These are phyloP conservation scores for Polypedilum pembai DNA, from an alignment of 1,140 invertebrate species.

Conservation along the genomic window DNA sequence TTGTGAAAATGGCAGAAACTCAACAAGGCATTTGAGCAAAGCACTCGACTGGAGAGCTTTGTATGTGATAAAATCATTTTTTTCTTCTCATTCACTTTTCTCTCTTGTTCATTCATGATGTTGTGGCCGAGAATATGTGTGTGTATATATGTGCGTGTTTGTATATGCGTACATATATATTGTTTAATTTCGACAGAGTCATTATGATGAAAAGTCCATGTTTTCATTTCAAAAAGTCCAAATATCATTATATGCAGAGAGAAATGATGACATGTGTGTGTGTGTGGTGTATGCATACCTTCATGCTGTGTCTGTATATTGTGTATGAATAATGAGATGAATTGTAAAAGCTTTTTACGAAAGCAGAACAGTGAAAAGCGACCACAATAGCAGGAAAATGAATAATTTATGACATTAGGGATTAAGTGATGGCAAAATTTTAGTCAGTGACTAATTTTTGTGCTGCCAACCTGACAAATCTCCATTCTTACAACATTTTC, in stretches of 20 bases:
- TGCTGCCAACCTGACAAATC: background rate
- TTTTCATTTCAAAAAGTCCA: conserved; percentile 26
- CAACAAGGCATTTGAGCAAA: conserved; percentile 10
- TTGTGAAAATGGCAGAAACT: conserved; percentile 24
- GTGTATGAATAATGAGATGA: background rate
- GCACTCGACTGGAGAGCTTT: background rate
- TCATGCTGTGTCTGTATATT: background rate
- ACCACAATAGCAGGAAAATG: background rate
- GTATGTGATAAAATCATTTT: background rate
- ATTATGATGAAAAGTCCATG: conserved; percentile 8
- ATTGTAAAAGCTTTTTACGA: conserved; percentile 1
- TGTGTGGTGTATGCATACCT: background rate
- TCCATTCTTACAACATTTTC: conserved; percentile 7
- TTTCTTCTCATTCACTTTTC: background rate
- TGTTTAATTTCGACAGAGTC: conserved; percentile 7
- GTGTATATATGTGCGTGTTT: background rate
- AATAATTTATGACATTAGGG: background rate
- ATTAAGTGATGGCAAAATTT: background rate
- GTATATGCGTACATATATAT: background rate
- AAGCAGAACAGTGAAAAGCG: background rate
- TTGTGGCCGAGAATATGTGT: background rate
- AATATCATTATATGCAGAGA: background rate
- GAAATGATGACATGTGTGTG: background rate
- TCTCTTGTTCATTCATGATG: background rate
- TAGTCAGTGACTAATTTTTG: conserved; percentile 17